Evolutionary conservation across 2,888 invertebrate genomes (phyloP).

Genomic region (Chorisops tibialis): DNA sequence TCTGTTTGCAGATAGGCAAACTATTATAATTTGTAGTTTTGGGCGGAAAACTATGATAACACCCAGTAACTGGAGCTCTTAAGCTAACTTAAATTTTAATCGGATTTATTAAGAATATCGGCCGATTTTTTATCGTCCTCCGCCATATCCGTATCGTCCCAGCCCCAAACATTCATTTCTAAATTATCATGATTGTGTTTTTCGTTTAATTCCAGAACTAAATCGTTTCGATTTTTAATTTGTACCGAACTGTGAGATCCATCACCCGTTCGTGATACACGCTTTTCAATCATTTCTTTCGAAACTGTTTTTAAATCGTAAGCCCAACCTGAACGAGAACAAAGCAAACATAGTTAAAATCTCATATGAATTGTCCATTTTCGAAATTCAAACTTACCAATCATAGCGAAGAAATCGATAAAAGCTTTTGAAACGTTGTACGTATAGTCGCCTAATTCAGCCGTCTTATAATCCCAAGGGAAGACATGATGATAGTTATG

Average conservation of each 20-base stretch:
- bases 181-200: constrained; percentile 50
- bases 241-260: constrained; percentile 54
- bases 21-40: too few relatives aligned
- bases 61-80: too few relatives aligned
- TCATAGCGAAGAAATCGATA: constrained; percentile 65
- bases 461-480: constrained; percentile 78
- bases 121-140: constrained; percentile 63
- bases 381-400: constrained; percentile 58
- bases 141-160: constrained; percentile 75
- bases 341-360: too few relatives aligned
- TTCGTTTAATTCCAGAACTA: constrained; percentile 42
- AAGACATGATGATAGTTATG: constrained; percentile 88
- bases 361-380: too few relatives aligned
- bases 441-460: constrained; percentile 66
- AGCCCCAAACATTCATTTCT: constrained; percentile 70
- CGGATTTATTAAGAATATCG: constrained; percentile 42
- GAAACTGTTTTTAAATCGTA: constrained; percentile 82
- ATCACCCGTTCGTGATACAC: constrained; percentile 72
- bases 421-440: constrained; percentile 62
- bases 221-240: constrained; percentile 1
- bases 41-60: too few relatives aligned
- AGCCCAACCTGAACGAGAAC: constrained; percentile 66
- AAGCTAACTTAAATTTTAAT: constrained; percentile 35
- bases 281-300: constrained; percentile 64
- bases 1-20: too few relatives aligned